These are phyloP conservation scores for Eclectus roratus DNA, from an alignment of 2,113 vertebrate genomes.

Conservation along the genomic window DNA sequence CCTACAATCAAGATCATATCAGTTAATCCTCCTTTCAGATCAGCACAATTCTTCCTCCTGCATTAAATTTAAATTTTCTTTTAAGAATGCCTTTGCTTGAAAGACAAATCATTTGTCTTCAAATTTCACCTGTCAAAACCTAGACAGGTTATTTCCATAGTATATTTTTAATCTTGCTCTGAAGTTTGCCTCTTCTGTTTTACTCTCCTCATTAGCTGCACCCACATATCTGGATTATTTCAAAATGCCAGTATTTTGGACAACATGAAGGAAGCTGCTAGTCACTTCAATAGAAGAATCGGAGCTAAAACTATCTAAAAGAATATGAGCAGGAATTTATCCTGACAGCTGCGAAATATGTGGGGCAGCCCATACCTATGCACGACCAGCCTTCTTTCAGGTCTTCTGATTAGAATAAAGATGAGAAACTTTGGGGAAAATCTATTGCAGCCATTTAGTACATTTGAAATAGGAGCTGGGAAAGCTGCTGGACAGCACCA, in stretches of 20 bases:
- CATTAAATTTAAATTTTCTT: conserved; percentile 56
- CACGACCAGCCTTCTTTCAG: not conserved
- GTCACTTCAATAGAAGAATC: not conserved
- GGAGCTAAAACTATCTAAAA: not conserved
- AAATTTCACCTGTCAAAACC: conserved; percentile 59
- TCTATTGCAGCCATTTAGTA: not conserved
- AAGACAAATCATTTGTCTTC: conserved; percentile 65
- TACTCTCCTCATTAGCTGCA: conserved; percentile 1
- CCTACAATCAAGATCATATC: conserved; percentile 10
- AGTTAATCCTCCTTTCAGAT: conserved; percentile 21
- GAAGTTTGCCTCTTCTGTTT: conserved; percentile 45
- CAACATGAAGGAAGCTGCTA: not conserved
- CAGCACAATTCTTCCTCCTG: conserved; percentile 28
- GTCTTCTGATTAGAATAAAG: not conserved
- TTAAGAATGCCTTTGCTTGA: conserved; percentile 28
- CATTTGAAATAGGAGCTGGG: not conserved
- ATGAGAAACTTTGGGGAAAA: not conserved
- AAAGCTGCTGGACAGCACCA: not conserved
- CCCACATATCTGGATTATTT: conserved; percentile 23
- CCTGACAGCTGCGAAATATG: not conserved
- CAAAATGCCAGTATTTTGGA: not conserved
- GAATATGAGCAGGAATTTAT: not conserved
- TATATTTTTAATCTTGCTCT: conserved; percentile 57
- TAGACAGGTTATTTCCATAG: conserved; percentile 43
- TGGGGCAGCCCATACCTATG: not conserved